Conservation (phyloP, 2,797 vertebrate species). For the Catharus ustulatus region DNA sequence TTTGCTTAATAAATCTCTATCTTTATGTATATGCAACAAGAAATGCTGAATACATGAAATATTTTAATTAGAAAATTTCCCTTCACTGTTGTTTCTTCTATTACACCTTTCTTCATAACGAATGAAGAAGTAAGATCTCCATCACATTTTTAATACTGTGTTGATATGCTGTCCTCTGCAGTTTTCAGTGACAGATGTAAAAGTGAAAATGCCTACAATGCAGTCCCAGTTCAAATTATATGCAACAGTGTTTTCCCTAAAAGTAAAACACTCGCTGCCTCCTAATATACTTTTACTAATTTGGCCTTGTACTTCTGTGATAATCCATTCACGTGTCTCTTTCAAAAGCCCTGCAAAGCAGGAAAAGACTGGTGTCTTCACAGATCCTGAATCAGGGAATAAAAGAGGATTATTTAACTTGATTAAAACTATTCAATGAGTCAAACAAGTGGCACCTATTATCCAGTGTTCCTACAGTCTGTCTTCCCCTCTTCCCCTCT, state of each 20-base stretch:
- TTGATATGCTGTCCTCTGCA: background rate
- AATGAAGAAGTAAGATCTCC: background rate
- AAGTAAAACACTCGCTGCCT: background rate
- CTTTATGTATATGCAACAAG: background rate
- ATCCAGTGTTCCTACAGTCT: background rate
- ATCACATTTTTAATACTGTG: background rate
- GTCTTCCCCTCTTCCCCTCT: rapidly evolving
- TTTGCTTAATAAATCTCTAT: background rate
- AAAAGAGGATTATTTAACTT: background rate
- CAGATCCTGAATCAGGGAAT: background rate
- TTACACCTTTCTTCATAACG: background rate
- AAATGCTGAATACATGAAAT: background rate
- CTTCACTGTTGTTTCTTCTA: background rate
- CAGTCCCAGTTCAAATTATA: background rate
- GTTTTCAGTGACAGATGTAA: background rate
- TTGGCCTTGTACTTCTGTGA: background rate
- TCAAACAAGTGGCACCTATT: background rate
- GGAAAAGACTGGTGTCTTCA: background rate
- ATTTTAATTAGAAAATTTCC: background rate
- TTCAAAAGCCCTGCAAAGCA: background rate
- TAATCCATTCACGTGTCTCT: background rate
- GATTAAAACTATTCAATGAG: background rate
- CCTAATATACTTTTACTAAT: background rate
- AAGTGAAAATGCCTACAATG: background rate
- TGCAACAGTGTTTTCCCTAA: background rate